phyloP scores from a whole-genome alignment of 1,140 invertebrate genomes.

The Drosophila punjabiensis region DNA sequence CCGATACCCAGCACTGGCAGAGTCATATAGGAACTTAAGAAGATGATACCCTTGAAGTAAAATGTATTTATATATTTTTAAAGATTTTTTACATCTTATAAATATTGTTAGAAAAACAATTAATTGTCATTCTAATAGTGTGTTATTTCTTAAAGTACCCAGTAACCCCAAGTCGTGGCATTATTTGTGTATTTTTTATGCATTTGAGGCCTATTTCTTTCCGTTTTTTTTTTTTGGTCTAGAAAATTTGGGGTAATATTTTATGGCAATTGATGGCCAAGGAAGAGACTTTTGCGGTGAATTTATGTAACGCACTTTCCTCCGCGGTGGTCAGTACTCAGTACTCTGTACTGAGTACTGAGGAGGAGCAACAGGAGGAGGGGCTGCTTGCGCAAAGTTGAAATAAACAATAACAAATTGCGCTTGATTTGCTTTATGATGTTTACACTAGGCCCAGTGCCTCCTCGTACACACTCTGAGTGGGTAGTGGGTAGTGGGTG shows the following conservation, averaged over 20 bases:
- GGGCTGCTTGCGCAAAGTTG: slow-evolving; percentile 71
- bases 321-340: slow-evolving; percentile 9
- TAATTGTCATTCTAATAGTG: background rate
- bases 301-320: slow-evolving; percentile 61
- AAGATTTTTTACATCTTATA: background rate
- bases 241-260: slow-evolving; percentile 63
- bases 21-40: background rate
- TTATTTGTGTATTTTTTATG: background rate
- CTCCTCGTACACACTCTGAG: slow-evolving; percentile 8
- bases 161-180: background rate
- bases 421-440: slow-evolving; percentile 81
- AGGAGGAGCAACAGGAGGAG: background rate
- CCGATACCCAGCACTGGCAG: slow-evolving; percentile 2
- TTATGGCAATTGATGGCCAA: slow-evolving; percentile 77
- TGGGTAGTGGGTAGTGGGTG: slow-evolving; percentile 1
- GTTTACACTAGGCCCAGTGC: slow-evolving; percentile 64
- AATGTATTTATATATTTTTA: background rate
- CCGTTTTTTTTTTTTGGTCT: slow-evolving; percentile 22
- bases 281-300: slow-evolving; percentile 42
- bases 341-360: slow-evolving; percentile 5
- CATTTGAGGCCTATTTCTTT: background rate
- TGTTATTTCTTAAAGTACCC: background rate
- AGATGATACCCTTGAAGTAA: background rate
- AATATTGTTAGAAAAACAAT: background rate
- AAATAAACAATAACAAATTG: slow-evolving; percentile 83